phyloP scores from a whole-genome alignment of 2,797 vertebrate genomes.

The Phrynocephalus guinanensis region DNA sequence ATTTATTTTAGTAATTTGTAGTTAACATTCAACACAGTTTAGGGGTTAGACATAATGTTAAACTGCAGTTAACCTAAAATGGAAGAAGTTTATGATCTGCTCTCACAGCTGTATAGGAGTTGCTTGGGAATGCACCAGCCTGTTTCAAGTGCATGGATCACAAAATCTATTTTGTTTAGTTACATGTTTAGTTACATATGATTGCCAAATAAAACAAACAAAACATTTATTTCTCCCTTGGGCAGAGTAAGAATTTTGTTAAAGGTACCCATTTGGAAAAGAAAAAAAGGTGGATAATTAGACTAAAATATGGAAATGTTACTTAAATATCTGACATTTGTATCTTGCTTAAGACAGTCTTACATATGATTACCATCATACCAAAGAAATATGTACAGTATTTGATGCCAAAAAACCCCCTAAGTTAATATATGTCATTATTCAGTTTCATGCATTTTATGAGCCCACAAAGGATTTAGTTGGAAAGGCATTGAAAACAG shows the following conservation, averaged over 20 bases:
- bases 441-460: not conserved
- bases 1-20: too few relatives aligned
- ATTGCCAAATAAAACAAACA: not conserved
- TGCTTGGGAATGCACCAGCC: too few relatives aligned
- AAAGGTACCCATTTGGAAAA: not conserved
- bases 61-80: not conserved
- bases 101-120: not conserved
- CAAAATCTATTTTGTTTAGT: not conserved
- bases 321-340: not conserved
- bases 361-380: not conserved
- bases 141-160: not conserved
- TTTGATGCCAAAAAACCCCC: slow-evolving; percentile 2
- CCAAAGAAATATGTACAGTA: not conserved
- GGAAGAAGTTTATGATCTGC: not conserved
- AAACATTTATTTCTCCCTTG: not conserved
- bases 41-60: not conserved
- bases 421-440: slow-evolving; percentile 21
- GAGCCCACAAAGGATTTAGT: slow-evolving; percentile 32
- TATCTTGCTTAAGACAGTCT: not conserved
- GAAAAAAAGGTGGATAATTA: not conserved
- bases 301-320: not conserved
- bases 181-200: not conserved
- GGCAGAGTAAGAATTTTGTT: not conserved
- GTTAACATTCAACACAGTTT: not conserved
- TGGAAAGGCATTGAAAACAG: slow-evolving; percentile 10